Conservation (phyloP, 2,797 vertebrate species). For the Aplochiton taeniatus region DNA sequence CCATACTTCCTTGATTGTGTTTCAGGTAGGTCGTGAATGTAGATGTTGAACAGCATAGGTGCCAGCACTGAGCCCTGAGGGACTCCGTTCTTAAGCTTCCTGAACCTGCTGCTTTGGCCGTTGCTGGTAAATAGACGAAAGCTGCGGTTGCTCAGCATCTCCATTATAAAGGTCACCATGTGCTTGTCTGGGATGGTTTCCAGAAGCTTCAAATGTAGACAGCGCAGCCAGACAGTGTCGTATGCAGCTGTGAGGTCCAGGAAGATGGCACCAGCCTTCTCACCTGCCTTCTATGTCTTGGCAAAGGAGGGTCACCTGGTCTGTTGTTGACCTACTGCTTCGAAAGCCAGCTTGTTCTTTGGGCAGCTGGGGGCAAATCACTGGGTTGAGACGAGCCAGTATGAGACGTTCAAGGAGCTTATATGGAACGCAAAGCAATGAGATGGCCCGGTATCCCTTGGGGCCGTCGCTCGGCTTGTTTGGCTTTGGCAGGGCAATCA, state of each 20-base stretch:
- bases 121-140: neutral
- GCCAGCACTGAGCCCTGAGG: neutral
- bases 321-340: neutral
- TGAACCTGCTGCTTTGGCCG: neutral
- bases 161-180: neutral
- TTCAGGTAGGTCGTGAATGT: neutral
- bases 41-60: neutral
- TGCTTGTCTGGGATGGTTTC: neutral
- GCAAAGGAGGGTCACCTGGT: neutral
- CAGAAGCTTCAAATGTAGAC: neutral
- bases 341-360: neutral
- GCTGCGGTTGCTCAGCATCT: neutral
- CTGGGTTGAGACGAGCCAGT: neutral
- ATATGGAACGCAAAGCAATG: neutral
- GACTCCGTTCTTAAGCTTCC: no score
- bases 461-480: neutral
- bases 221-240: neutral
- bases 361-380: no score
- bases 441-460: neutral
- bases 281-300: neutral
- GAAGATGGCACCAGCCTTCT: neutral
- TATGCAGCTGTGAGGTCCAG: neutral
- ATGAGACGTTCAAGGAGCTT: neutral
- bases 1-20: slow-evolving; percentile 5
- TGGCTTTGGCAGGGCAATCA: slow-evolving; percentile 4